Conservation (phyloP, 2,113 vertebrate species). For the Bathybates hornii region DNA sequence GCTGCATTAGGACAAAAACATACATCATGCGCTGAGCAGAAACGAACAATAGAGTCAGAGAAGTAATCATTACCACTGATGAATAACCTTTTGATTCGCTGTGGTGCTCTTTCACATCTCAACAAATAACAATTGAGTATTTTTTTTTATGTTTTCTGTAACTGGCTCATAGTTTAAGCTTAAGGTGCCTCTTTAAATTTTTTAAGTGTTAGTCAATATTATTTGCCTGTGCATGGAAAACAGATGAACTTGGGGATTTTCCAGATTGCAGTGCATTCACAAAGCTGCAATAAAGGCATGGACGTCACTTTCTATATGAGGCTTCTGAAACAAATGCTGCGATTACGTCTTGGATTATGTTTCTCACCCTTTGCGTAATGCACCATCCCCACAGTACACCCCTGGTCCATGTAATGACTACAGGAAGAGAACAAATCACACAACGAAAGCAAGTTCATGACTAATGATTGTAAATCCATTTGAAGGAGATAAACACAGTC, state of each 20-base stretch:
- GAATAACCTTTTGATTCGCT: neutral
- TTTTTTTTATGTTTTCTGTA: neutral
- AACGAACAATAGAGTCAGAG: neutral
- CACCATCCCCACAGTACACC: neutral
- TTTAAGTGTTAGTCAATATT: neutral
- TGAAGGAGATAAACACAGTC: slow-evolving; percentile 6
- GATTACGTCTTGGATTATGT: neutral
- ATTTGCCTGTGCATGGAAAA: neutral
- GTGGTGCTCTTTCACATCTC: neutral
- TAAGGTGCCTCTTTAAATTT: neutral
- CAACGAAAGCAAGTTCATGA: slow-evolving; percentile 35
- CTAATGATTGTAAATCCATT: slow-evolving; percentile 62
- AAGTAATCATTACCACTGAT: neutral
- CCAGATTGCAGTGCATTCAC: neutral
- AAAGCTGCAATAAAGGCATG: neutral
- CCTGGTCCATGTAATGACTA: slow-evolving; percentile 36
- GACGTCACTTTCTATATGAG: neutral
- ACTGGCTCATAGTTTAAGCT: neutral
- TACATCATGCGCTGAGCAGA: neutral
- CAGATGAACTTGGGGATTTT: neutral
- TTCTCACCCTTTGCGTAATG: neutral
- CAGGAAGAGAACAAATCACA: slow-evolving; percentile 40
- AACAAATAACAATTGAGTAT: neutral
- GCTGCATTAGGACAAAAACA: slow-evolving; percentile 6
- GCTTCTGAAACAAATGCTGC: neutral